phyloP scores from a whole-genome alignment of 2,888 invertebrate species.

The Lymantria monacha region DNA sequence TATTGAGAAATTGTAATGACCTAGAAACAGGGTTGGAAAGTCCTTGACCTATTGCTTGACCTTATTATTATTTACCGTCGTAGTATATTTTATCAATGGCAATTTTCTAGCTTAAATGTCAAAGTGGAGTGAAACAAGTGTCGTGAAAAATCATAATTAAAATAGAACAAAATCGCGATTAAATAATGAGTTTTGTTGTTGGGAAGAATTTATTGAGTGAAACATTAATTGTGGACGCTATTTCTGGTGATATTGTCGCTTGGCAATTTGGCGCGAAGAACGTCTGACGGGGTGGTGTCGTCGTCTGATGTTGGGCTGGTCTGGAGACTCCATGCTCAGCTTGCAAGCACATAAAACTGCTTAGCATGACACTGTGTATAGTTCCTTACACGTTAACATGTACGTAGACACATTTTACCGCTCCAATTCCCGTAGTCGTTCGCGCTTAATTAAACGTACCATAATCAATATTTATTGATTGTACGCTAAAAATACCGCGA shows the following conservation, averaged over 20 bases:
- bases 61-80: background rate
- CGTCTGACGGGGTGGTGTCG: constrained; percentile 28
- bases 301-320: constrained; percentile 23
- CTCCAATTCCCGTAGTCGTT: constrained; percentile 18
- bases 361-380: constrained; percentile 18
- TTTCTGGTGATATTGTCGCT: constrained; percentile 11
- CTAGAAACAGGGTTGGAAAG: background rate
- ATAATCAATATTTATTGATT: constrained; percentile 36
- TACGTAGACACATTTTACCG: constrained; percentile 9
- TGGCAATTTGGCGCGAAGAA: constrained; percentile 10
- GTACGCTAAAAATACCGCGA: constrained; percentile 34
- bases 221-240: constrained; percentile 13
- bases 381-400: constrained; percentile 7
- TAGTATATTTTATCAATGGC: no score
- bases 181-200: constrained; percentile 42
- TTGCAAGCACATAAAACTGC: constrained; percentile 3
- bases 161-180: background rate
- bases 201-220: constrained; percentile 22
- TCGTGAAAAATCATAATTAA: background rate
- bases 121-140: no score
- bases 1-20: no score
- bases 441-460: constrained; percentile 17
- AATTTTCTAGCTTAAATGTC: no score
- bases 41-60: constrained; percentile 33
- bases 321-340: constrained; percentile 9